These are phyloP conservation scores for Anisognathus igniventris DNA, from an alignment of 2,797 vertebrate species.

Conservation along the genomic window DNA sequence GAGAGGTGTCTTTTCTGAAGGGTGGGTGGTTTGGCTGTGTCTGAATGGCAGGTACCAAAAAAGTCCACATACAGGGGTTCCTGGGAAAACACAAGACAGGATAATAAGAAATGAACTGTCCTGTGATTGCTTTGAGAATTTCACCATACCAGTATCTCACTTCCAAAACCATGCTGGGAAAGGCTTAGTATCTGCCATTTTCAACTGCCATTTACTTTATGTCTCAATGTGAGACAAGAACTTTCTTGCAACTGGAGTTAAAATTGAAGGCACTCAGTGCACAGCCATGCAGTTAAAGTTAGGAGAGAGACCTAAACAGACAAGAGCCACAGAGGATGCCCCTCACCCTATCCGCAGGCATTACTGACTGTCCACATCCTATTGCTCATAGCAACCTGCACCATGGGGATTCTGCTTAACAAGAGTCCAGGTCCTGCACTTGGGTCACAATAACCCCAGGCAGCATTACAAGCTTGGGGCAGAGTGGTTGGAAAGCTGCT, in stretches of 20 bases:
- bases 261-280: background rate
- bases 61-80: conserved; percentile 87
- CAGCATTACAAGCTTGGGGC: background rate
- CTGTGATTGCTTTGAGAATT: background rate
- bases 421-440: background rate
- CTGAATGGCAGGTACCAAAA: conserved; percentile 90
- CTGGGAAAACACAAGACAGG: conserved; percentile 62
- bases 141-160: background rate
- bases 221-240: background rate
- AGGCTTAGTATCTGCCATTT: background rate
- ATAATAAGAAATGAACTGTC: background rate
- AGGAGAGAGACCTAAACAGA: background rate
- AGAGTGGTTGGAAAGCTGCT: background rate
- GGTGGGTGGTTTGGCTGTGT: conserved; percentile 74
- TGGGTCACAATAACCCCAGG: background rate
- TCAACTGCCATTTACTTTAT: background rate
- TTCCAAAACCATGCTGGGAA: background rate
- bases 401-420: background rate
- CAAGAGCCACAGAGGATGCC: background rate
- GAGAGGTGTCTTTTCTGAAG: conserved; percentile 81
- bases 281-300: background rate
- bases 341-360: background rate
- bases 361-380: background rate
- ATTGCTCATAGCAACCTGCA: background rate
- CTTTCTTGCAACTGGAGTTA: background rate